Conservation (phyloP, 1,140 invertebrate species). For the Caenorhabditis remanei region DNA sequence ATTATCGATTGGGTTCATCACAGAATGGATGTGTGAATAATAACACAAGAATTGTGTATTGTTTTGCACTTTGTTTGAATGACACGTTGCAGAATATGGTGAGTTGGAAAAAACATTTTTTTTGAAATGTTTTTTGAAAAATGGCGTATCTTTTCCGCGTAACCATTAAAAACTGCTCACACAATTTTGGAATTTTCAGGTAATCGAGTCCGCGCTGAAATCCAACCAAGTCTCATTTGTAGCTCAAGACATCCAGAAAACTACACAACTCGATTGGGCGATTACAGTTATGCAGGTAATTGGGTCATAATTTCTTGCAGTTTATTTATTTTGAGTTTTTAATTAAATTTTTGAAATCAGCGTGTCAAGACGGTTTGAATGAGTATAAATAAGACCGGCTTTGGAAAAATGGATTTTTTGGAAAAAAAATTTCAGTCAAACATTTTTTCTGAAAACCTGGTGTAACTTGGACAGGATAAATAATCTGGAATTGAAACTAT, state of each 20-base stretch:
- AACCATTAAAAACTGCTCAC: too few species aligned
- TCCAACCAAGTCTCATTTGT: not conserved
- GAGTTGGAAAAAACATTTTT: not conserved
- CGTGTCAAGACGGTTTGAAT: too few species aligned
- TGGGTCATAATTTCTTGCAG: not conserved
- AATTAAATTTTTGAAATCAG: not conserved
- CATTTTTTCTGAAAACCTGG: not conserved
- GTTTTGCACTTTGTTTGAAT: conserved; percentile 25
- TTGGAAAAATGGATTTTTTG: too few species aligned
- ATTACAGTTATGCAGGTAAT: conserved; percentile 29
- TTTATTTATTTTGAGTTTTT: not conserved
- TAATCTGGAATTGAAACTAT: too few species aligned
- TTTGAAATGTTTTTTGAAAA: not conserved
- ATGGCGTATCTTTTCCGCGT: too few species aligned
- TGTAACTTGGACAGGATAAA: not conserved
- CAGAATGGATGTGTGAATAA: conserved; percentile 45
- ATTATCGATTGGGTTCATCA: not conserved
- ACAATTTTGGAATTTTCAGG: not conserved
- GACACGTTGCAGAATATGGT: conserved; percentile 27
- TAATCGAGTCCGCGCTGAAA: conserved; percentile 25
- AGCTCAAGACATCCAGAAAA: conserved; percentile 25
- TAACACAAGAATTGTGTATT: conserved; percentile 20
- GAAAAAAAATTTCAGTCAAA: not conserved
- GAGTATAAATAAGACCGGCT: too few species aligned
- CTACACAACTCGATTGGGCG: conserved; percentile 14